A percentile compares a stretch with the other conserved stretches of the same genome.
These are phyloP conservation scores for Allygus modestus DNA, from an alignment of 2,888 invertebrate species.

Conservation along the genomic window DNA sequence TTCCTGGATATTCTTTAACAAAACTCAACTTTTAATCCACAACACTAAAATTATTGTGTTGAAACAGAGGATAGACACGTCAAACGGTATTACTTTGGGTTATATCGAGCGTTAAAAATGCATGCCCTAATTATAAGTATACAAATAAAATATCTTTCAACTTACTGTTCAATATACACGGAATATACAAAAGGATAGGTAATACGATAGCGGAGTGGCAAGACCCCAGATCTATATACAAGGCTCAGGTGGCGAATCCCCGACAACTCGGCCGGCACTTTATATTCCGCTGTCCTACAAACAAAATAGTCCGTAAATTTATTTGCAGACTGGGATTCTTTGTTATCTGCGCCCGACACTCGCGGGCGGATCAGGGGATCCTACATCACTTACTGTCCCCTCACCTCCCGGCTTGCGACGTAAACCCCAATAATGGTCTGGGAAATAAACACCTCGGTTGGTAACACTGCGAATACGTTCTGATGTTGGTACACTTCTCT, in stretches of 20 bases:
- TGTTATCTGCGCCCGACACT: conserved; percentile 43
- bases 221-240: conserved; percentile 39
- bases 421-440: not conserved
- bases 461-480: too few species aligned
- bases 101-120: too few species aligned
- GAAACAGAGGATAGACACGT: too few species aligned
- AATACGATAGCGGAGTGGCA: not conserved
- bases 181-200: too few species aligned
- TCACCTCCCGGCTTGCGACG: not conserved
- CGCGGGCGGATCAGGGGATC: conserved; percentile 22
- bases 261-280: conserved; percentile 19
- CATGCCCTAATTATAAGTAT: too few species aligned
- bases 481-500: too few species aligned
- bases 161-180: too few species aligned
- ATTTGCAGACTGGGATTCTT: conserved; percentile 52
- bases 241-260: conserved; percentile 43
- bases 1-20: too few species aligned
- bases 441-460: not conserved
- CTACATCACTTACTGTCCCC: conserved; percentile 43
- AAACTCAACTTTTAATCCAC: too few species aligned
- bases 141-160: too few species aligned
- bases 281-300: conserved; percentile 58
- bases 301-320: conserved; percentile 58
- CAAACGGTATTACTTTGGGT: too few species aligned
- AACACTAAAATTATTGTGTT: too few species aligned